Conservation (phyloP, 2,113 vertebrate genomes). For the Tursiops truncatus region DNA sequence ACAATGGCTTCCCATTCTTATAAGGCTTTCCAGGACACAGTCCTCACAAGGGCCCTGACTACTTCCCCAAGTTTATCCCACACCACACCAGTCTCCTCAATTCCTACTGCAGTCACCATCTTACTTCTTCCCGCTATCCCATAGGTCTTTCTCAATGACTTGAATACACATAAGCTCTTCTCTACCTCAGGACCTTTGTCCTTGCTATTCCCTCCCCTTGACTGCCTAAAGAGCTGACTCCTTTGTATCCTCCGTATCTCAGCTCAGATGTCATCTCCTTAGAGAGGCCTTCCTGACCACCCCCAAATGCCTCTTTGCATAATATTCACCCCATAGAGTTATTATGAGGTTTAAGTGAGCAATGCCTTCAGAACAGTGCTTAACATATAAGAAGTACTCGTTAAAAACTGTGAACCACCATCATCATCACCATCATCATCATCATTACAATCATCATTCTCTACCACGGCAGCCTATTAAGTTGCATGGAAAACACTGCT, state of each 20-base stretch:
- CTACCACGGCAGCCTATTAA: not conserved
- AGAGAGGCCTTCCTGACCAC: not conserved
- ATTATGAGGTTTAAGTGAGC: not conserved
- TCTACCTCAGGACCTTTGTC: not conserved
- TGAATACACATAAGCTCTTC: not conserved
- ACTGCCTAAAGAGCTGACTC: not conserved
- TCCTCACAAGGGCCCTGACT: not conserved
- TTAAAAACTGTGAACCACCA: not conserved
- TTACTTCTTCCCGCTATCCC: not conserved
- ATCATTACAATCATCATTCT: not conserved
- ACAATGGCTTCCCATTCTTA: not conserved
- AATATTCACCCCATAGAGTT: not conserved
- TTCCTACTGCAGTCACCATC: not conserved
- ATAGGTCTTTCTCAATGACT: not conserved
- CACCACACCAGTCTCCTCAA: not conserved
- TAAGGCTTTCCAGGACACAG: not conserved
- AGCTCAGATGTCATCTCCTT: slow-evolving; percentile 4
- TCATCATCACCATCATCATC: not conserved
- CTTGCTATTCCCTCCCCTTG: not conserved
- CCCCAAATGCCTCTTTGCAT: not conserved
- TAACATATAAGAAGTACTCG: not conserved
- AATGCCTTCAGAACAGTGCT: not conserved
- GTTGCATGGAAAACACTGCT: not conserved
- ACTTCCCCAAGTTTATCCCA: not conserved
- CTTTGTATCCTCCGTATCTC: not conserved